Evolutionary conservation across 2,888 invertebrate genomes (phyloP).

Genomic region (Drosophila robusta): DNA sequence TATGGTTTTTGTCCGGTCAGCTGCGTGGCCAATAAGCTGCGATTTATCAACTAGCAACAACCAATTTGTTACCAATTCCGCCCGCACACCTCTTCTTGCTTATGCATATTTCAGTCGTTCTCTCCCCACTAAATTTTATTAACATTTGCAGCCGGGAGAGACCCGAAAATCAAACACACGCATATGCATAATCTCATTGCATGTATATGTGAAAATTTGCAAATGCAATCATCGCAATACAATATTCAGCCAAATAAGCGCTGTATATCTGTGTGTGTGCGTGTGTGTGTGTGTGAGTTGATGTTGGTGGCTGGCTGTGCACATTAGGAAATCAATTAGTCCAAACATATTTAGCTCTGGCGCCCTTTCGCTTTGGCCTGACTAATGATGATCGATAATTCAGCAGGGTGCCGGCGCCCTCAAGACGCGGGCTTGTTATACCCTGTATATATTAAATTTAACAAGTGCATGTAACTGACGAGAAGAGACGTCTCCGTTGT

Average conservation of each 20-base stretch:
- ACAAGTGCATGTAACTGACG: not conserved
- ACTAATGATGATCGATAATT: conserved; percentile 68
- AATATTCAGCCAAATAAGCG: conserved; percentile 18
- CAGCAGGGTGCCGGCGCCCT: conserved; percentile 19
- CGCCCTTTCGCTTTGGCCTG: conserved; percentile 33
- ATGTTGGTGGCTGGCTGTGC: conserved; percentile 28
- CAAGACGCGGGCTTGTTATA: conserved; percentile 9
- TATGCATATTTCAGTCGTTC: not conserved
- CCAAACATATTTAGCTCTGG: conserved; percentile 55
- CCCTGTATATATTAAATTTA: conserved; percentile 1
- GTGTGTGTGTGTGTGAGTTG: conserved; percentile 10
- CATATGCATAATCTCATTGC: conserved; percentile 65
- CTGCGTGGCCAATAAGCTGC: conserved; percentile 65
- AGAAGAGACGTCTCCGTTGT: too few relatives aligned
- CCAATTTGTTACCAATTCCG: conserved; percentile 31
- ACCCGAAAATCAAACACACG: conserved; percentile 37
- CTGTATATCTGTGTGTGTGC: not conserved
- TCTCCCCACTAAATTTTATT: conserved; percentile 25
- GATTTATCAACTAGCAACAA: conserved; percentile 60
- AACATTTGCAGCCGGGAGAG: conserved; percentile 16
- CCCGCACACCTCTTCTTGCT: not conserved
- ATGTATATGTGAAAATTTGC: conserved; percentile 63
- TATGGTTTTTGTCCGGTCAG: conserved; percentile 46
- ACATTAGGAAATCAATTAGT: conserved; percentile 68
- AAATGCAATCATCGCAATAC: conserved; percentile 64